Evolutionary conservation across 2,113 vertebrate species (phyloP).

Genomic region (Catharus minimus): DNA sequence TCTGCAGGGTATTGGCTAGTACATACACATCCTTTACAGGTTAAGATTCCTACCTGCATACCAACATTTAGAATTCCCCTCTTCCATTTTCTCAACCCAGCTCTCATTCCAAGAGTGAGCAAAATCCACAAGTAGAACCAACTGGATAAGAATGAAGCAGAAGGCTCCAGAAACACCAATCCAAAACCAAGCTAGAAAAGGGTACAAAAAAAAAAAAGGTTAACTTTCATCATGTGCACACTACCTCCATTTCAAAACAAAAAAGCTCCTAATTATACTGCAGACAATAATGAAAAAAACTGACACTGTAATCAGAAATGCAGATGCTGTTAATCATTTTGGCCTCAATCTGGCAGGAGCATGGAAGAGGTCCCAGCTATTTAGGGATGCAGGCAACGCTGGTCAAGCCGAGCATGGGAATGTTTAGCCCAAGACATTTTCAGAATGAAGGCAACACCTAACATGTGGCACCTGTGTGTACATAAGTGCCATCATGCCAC

Average conservation of each 20-base stretch:
- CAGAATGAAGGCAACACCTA: neutral
- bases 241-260: neutral
- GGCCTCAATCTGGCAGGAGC: neutral
- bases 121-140: constrained; percentile 90
- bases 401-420: neutral
- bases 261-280: neutral
- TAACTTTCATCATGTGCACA: neutral
- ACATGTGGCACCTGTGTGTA: neutral
- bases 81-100: constrained; percentile 87
- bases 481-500: neutral
- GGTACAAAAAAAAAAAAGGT: neutral
- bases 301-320: neutral
- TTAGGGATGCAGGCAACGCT: neutral
- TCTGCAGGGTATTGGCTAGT: neutral
- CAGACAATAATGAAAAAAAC: neutral
- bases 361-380: neutral
- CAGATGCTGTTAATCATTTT: neutral
- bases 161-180: constrained; percentile 81
- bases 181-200: constrained; percentile 83
- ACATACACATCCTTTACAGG: neutral
- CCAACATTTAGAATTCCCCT: constrained; percentile 84
- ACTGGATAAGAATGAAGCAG: constrained; percentile 90
- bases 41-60: constrained; percentile 82
- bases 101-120: constrained; percentile 90
- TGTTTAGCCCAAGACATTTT: neutral